Conservation (phyloP, 2,797 vertebrate species). For the Stomatorhinus walkeri region DNA sequence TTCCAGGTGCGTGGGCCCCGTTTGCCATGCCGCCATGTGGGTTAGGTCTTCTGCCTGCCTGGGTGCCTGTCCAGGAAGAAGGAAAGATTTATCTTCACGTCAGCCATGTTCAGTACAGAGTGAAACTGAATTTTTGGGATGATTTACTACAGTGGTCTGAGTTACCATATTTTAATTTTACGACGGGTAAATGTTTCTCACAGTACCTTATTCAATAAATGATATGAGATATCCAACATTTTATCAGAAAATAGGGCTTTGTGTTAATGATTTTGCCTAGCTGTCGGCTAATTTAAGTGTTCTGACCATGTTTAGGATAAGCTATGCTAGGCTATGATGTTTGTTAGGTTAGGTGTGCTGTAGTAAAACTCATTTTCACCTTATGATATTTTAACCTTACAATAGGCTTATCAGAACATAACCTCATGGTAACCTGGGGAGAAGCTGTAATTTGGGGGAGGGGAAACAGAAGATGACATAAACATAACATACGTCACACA, state of each 20-base stretch:
- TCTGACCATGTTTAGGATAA: neutral
- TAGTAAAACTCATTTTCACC: neutral
- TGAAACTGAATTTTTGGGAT: neutral
- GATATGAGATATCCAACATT: neutral
- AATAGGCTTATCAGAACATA: neutral
- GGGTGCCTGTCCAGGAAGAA: neutral
- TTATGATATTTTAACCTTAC: neutral
- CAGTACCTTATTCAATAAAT: neutral
- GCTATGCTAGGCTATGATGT: neutral
- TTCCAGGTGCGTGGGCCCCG: constrained; percentile 63
- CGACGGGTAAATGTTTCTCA: neutral
- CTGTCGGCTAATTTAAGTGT: neutral
- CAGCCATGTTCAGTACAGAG: neutral
- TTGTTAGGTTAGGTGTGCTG: neutral
- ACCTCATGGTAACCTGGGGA: neutral
- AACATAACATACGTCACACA: neutral
- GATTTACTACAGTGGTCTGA: neutral
- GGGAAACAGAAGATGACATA: neutral
- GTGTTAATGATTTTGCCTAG: neutral
- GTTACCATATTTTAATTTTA: neutral
- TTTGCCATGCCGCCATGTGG: neutral
- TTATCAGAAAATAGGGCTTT: neutral
- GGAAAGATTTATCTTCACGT: neutral
- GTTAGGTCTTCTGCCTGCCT: neutral
- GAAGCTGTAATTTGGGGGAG: neutral